These are phyloP conservation scores for Hymenochirus boettgeri DNA, from an alignment of 2,113 vertebrate species.

Conservation along the genomic window DNA sequence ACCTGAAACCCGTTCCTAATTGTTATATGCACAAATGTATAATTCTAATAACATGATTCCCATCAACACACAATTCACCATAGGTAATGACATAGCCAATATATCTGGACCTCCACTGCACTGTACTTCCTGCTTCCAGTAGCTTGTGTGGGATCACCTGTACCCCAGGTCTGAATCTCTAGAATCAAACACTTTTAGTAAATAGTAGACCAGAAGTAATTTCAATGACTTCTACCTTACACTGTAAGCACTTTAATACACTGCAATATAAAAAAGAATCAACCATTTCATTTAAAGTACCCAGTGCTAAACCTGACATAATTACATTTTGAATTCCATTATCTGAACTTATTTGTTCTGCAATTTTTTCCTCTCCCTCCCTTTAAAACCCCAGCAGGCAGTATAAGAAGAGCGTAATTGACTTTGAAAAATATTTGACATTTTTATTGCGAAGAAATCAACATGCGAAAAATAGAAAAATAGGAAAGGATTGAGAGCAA, in stretches of 20 bases:
- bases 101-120: no score
- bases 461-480: constrained; percentile 29
- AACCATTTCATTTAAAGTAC: constrained; percentile 9
- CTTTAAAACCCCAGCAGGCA: constrained; percentile 21
- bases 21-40: no score
- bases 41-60: no score
- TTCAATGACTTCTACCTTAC: no score
- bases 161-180: no score
- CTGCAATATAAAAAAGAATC: neutral
- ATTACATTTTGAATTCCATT: constrained; percentile 40
- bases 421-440: constrained; percentile 40
- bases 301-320: constrained; percentile 16
- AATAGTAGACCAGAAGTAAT: no score
- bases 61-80: no score
- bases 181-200: no score
- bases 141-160: no score
- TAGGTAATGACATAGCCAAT: no score
- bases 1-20: no score
- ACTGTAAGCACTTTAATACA: neutral
- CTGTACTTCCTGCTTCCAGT: no score
- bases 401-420: constrained; percentile 38
- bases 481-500: constrained; percentile 16
- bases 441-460: constrained; percentile 22
- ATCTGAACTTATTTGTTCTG: constrained; percentile 35
- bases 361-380: constrained; percentile 29